These are phyloP conservation scores for Argyresthia albistria DNA, from an alignment of 2,888 invertebrate genomes.

Conservation along the genomic window DNA sequence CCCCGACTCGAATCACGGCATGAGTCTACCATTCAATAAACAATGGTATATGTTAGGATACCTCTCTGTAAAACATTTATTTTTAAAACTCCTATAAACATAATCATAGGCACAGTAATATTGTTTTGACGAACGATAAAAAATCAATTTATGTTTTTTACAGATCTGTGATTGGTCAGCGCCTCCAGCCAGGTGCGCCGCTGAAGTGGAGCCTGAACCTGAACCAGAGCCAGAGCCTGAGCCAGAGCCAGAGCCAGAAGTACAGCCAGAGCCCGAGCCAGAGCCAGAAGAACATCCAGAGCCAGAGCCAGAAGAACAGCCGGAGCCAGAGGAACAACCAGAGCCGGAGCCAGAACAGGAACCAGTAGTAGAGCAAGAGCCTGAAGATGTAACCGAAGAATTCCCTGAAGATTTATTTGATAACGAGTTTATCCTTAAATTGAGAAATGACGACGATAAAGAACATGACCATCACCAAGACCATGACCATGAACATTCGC, in stretches of 20 bases:
- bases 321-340: slow-evolving; percentile 46
- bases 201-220: slow-evolving; percentile 1
- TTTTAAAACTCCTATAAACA: background rate
- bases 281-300: slow-evolving; percentile 28
- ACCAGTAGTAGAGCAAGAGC: slow-evolving; percentile 21
- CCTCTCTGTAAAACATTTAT: background rate
- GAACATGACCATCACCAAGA: slow-evolving; percentile 3
- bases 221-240: slow-evolving; percentile 8
- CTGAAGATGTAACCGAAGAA: background rate
- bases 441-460: background rate
- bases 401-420: slow-evolving; percentile 1
- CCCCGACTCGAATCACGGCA: background rate
- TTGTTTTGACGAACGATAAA: too few species aligned
- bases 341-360: slow-evolving; percentile 20
- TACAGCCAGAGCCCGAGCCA: slow-evolving; percentile 11
- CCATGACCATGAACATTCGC: background rate
- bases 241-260: slow-evolving; percentile 6
- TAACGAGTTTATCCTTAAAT: background rate
- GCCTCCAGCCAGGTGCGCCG: slow-evolving; percentile 31
- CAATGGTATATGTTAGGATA: too few species aligned
- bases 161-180: slow-evolving; percentile 50
- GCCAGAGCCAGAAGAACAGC: slow-evolving; percentile 33
- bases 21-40: too few species aligned
- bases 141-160: background rate
- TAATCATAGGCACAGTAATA: too few species aligned